phyloP scores from a whole-genome alignment of 92 coral and sea anemone species.

The Blastomussa wellsi region DNA sequence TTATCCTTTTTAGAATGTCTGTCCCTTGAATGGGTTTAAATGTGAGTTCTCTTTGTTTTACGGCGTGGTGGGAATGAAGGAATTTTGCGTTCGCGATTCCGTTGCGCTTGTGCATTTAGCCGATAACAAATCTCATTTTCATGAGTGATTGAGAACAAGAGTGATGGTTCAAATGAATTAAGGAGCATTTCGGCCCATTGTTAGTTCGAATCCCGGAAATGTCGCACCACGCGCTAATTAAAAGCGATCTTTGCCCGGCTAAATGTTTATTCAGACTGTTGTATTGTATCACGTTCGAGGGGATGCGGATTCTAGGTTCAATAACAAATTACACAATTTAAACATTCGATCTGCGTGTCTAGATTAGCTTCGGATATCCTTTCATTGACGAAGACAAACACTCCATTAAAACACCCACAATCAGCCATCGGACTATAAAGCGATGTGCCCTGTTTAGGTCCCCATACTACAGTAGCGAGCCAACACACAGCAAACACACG shows the following conservation, averaged over 20 bases:
- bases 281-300: slow-evolving; percentile 62
- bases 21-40: slow-evolving; percentile 1
- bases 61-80: background rate
- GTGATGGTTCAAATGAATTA: slow-evolving; percentile 49
- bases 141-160: background rate
- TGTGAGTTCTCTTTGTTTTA: background rate
- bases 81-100: background rate
- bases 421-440: slow-evolving; percentile 39
- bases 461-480: background rate
- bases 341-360: slow-evolving; percentile 49
- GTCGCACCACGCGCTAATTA: slow-evolving; percentile 43
- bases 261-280: slow-evolving; percentile 50
- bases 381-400: slow-evolving; percentile 61
- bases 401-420: slow-evolving; percentile 54
- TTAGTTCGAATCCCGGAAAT: slow-evolving; percentile 60
- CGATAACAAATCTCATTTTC: slow-evolving; percentile 16
- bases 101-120: background rate
- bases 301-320: slow-evolving; percentile 73
- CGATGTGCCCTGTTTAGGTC: background rate
- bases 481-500: background rate
- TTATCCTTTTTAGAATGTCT: slow-evolving; percentile 13
- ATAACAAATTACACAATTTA: slow-evolving; percentile 71
- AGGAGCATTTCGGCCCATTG: slow-evolving; percentile 31
- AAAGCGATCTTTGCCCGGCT: slow-evolving; percentile 46
- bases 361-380: slow-evolving; percentile 54